Evolutionary conservation across 2,113 vertebrate species (phyloP), one percentile per base, ranked within the genome.

Genomic region (Anser brachyrhynchus): DNA sequence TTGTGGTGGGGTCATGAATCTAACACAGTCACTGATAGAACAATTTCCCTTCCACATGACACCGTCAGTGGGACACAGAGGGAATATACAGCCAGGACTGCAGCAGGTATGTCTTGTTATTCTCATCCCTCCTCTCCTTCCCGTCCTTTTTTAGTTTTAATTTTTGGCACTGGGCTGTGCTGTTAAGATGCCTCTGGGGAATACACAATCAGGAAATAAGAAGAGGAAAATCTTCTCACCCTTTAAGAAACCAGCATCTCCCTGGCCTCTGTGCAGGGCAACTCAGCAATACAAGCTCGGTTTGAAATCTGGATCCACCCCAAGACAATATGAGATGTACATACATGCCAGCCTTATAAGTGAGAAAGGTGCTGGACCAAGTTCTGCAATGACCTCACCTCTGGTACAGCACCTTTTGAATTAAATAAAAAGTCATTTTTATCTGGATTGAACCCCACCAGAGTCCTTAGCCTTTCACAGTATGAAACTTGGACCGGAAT

Each of bases 1-100:
- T 98, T 98, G 98, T 96, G 97, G 98, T 94, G 94, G 98, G 98
- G 98, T 98, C 98, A 98, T 98, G 98, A 98, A 98, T 98, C 98
- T 98, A 98, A 98, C 98, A 97, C 70, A 97, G 97, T 94, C 92
- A 95, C 98, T 98, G 98, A 98, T 98, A 92, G 98, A 98, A 98
- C 98, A 98, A 98, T 98, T 98, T 98, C 98, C 98, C 96, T 97
- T 97, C 96, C 79, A 59, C 96, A 22, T 95, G 95, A 96, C 97
- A 90, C 92, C 81, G 91, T 75, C 88, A 35, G 94, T 83, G 93
- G 96, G 95, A 96, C 97, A 93, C 95, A 76, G 87, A 70, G 95
- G 95, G 97, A 97, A 98, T 96, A 97, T 85, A 96, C 57, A 35
- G 95, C 90, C 65, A 89, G 93, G 76, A 70, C 87, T 94, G 95